Evolutionary conservation across 1,140 invertebrate genomes (phyloP).

Genomic region (Papilio xuthus): DNA sequence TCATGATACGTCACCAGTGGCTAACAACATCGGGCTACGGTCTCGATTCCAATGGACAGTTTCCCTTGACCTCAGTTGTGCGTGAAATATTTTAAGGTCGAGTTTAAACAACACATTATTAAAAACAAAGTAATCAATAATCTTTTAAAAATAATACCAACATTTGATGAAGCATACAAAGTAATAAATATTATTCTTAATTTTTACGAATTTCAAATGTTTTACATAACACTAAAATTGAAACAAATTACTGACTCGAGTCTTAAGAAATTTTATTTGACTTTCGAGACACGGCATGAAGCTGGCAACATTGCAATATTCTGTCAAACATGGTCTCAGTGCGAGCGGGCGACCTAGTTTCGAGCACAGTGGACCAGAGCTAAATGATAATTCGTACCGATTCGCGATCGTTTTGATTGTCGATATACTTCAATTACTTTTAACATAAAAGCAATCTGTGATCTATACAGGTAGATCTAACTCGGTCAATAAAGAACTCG

Average conservation of each 20-base stretch:
- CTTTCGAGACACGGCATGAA: slow-evolving; percentile 19
- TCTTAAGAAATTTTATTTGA: slow-evolving; percentile 12
- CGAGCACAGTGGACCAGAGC: slow-evolving; percentile 15
- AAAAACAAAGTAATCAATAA: not conserved
- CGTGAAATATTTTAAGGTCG: not conserved
- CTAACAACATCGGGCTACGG: not conserved
- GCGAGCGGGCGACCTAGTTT: not conserved
- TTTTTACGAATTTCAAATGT: not conserved
- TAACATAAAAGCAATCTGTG: slow-evolving; percentile 11
- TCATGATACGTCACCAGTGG: slow-evolving; percentile 42
- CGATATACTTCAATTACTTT: slow-evolving; percentile 1
- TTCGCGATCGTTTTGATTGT: not conserved
- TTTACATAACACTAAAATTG: not conserved
- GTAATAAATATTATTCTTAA: not conserved
- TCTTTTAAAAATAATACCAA: not conserved
- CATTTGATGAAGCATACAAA: not conserved
- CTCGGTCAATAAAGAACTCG: slow-evolving; percentile 4
- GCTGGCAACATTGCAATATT: slow-evolving; percentile 24
- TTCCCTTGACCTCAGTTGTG: slow-evolving; percentile 26
- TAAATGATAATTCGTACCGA: slow-evolving; percentile 23
- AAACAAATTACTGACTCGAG: not conserved
- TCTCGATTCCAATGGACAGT: slow-evolving; percentile 3
- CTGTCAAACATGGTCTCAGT: slow-evolving; percentile 18
- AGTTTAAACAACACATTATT: not conserved
- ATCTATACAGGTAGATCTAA: slow-evolving; percentile 12